phyloP scores from a whole-genome alignment of 2,113 vertebrate genomes.

The Ptychochromis oligacanthus region DNA sequence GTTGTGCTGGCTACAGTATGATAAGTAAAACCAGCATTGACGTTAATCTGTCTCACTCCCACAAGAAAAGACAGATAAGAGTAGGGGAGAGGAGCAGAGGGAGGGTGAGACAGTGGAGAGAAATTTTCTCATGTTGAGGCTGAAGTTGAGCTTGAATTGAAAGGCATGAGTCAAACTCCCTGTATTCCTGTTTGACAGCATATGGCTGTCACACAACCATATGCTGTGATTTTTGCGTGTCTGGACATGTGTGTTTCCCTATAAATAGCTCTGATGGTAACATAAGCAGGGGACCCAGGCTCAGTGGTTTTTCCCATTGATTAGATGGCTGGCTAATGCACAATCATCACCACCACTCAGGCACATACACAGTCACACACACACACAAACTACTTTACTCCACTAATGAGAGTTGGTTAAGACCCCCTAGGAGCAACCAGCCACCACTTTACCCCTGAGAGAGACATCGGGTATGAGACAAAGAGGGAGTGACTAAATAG shows the following conservation, averaged over 20 bases:
- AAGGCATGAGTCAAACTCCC: background rate
- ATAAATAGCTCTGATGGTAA: conserved; percentile 71
- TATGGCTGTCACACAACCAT: background rate
- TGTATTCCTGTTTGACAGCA: conserved; percentile 1
- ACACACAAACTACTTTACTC: conserved; percentile 46
- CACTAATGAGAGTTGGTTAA: conserved; percentile 68
- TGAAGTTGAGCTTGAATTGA: conserved; percentile 5
- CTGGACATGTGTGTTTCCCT: conserved; percentile 43
- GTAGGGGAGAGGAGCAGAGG: conserved; percentile 53
- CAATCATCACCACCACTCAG: conserved; percentile 83
- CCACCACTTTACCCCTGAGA: conserved; percentile 51
- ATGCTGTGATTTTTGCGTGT: conserved; percentile 21
- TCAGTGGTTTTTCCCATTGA: conserved; percentile 98
- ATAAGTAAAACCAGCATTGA: conserved; percentile 87
- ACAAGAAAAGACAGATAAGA: conserved; percentile 81
- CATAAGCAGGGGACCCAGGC: conserved; percentile 83
- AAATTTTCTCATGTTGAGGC: background rate
- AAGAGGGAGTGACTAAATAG: background rate
- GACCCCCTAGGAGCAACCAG: conserved; percentile 64
- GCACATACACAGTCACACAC: conserved; percentile 26
- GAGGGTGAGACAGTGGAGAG: conserved; percentile 51
- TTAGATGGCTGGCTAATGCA: conserved; percentile 94
- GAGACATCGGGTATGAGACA: background rate
- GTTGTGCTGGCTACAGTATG: conserved; percentile 81
- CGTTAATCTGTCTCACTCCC: conserved; percentile 86